Evolutionary conservation across 2,888 invertebrate species (phyloP).

Genomic region (Chymomyza amoena): DNA sequence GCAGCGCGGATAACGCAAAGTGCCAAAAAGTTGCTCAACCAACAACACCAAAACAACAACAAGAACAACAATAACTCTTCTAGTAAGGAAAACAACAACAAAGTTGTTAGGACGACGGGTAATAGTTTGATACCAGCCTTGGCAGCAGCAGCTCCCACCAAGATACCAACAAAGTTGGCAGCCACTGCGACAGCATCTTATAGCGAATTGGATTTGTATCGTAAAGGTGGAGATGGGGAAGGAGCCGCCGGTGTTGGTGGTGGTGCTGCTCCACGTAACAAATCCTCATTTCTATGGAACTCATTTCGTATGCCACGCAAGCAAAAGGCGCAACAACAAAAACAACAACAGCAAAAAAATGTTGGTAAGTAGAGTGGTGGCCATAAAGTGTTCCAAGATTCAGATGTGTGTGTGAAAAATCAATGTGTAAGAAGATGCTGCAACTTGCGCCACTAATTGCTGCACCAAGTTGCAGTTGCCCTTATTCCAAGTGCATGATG

Average conservation of each 20-base stretch:
- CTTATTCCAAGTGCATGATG: no score
- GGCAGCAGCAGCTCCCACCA: slow-evolving; percentile 46
- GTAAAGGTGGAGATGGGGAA: slow-evolving; percentile 15
- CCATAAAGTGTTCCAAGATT: neutral
- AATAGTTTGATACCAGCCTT: slow-evolving; percentile 12
- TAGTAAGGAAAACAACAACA: slow-evolving; percentile 28
- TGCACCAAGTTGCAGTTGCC: neutral
- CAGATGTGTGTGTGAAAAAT: slow-evolving; percentile 25
- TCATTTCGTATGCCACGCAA: slow-evolving; percentile 78
- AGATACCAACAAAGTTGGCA: slow-evolving; percentile 59
- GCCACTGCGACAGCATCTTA: slow-evolving; percentile 23
- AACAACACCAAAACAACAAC: slow-evolving; percentile 7
- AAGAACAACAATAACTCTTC: slow-evolving; percentile 34
- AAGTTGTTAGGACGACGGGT: slow-evolving; percentile 9
- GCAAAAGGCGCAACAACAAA: slow-evolving; percentile 55
- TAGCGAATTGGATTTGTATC: slow-evolving; percentile 76
- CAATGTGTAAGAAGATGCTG: slow-evolving; percentile 20
- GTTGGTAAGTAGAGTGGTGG: neutral
- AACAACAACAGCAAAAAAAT: neutral
- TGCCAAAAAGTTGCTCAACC: slow-evolving; percentile 49
- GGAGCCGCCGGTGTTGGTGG: neutral
- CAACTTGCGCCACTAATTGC: neutral
- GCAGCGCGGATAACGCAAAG: slow-evolving; percentile 15
- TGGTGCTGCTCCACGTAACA: slow-evolving; percentile 62
- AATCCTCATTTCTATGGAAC: slow-evolving; percentile 77